Evolutionary conservation across 2,113 vertebrate genomes (phyloP), one percentile per base, ranked within the genome.

Genomic region (Calypte anna): DNA sequence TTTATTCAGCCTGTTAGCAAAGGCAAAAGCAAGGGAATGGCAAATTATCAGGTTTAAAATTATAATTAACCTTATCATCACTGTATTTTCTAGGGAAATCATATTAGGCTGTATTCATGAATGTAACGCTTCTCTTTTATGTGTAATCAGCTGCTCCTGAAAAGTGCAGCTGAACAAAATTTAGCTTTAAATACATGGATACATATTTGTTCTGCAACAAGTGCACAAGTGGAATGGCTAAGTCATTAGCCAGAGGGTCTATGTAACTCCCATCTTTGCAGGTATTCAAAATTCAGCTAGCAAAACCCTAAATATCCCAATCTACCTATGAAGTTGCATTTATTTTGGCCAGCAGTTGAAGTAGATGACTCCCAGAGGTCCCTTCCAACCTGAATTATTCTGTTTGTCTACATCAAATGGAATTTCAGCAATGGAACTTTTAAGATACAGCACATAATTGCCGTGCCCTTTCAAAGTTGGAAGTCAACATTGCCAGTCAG

Each of bases 41-140:
- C 51, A 90, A 91, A 94, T 95, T 88, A 95, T 61, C 28, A 50
- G 82, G 46, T 91, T 94, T 94, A 95, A 96, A 96, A 91, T 93
- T 5, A 43, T 92, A 91, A 97, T 97, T 96, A 96, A 96, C 91
- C 93, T 97, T 91, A 89, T 87, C 51, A 91, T 91, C 64, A 86
- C 82, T 82, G 62, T 93, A 94, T 94, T 97, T 96, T 86, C 73
- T 72, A 91, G 90, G 76, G 94, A 95, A 90, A 87, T 91, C 80
- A 69, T 58, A 59, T 79, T 88, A 84, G 57, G 14, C 38, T 93
- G 21, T 89, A 77, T 88, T 86, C 80, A 86, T 94, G 69, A 95
- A 95, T 86, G 55, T 61, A 94, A 53, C n/a, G 48, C 90, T 62
- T 70, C 43, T 50, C 74, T 96, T 94, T 95, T 91, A 66, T 84